Conservation (phyloP, 2,888 invertebrate species). For the Heliconius charithonia region DNA sequence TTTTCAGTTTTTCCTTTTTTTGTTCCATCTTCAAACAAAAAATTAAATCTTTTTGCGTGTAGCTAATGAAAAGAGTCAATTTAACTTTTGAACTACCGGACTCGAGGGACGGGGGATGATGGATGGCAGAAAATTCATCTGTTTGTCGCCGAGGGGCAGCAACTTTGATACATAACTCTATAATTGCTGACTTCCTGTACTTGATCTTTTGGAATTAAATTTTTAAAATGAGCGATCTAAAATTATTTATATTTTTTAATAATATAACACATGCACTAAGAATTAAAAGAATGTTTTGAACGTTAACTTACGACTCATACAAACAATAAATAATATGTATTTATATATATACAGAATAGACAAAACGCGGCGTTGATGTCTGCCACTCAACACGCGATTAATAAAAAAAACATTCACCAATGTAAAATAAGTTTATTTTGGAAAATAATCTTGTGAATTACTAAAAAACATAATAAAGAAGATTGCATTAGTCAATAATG, state of each 20-base stretch:
- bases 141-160: slow-evolving; percentile 40
- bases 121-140: slow-evolving; percentile 45
- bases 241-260: background rate
- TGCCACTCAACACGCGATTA: no score
- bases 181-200: slow-evolving; percentile 32
- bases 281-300: no score
- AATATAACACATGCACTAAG: no score
- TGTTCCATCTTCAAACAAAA: background rate
- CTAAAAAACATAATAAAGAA: no score
- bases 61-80: slow-evolving; percentile 44
- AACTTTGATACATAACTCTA: slow-evolving; percentile 39
- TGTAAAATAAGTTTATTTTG: no score
- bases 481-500: no score
- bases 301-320: no score
- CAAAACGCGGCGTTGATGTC: no score
- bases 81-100: slow-evolving; percentile 48
- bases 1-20: background rate
- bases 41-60: slow-evolving; percentile 1
- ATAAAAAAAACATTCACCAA: no score
- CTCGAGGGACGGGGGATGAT: slow-evolving; percentile 45
- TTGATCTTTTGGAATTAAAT: background rate
- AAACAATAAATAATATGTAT: no score
- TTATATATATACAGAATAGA: no score
- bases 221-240: background rate
- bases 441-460: no score